Evolutionary conservation across 2,113 vertebrate species (phyloP).

Genomic region (Cacatua alba): DNA sequence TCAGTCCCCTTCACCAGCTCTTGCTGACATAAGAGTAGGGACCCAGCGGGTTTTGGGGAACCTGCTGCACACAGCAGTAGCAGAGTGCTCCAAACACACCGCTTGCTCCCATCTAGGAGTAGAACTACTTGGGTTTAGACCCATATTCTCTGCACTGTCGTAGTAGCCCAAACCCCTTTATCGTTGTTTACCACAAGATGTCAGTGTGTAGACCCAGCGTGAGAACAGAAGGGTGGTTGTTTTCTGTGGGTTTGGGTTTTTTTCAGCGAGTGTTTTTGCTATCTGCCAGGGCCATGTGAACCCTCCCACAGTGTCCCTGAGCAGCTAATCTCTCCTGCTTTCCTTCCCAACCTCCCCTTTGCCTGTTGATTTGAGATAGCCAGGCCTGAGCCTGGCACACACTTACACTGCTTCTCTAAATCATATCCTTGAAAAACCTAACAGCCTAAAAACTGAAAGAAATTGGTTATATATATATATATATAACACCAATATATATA

Average conservation of each 20-base stretch:
- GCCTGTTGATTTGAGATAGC: background rate
- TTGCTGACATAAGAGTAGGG: background rate
- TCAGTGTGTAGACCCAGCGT: background rate
- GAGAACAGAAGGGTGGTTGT: background rate
- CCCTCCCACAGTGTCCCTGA: background rate
- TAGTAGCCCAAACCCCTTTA: background rate
- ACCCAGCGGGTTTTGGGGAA: background rate
- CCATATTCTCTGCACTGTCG: fast-evolving
- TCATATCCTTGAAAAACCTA: background rate
- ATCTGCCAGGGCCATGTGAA: background rate
- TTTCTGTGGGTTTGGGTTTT: background rate
- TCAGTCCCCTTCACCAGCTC: background rate
- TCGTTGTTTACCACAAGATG: background rate
- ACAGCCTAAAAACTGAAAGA: background rate
- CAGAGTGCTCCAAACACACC: background rate
- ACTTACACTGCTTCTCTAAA: background rate
- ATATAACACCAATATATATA: too few species aligned
- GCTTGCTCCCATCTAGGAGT: background rate
- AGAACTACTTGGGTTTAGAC: background rate
- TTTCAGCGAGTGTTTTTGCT: background rate
- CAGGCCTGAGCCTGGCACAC: background rate
- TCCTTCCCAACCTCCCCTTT: background rate
- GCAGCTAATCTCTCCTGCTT: background rate
- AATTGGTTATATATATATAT: background rate
- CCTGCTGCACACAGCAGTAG: background rate